Base-by-base conservation (phyloP, 2,888 invertebrate species). In the Galerucella pusilla region DNA sequence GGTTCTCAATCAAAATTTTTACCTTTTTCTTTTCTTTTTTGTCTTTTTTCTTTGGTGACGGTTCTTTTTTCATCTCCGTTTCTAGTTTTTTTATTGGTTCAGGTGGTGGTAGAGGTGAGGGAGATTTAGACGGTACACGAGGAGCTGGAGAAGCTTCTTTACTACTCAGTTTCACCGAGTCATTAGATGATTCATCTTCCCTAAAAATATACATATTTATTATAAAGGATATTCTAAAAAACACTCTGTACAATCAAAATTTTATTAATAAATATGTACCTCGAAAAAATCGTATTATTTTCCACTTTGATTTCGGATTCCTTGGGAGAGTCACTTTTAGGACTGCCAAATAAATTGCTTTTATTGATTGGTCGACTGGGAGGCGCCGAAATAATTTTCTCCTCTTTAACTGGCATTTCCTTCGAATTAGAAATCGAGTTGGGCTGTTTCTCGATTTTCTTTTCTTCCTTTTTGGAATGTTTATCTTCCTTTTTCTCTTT, bases 401-500 rank as follows among this genome's bases (percentile, higher is more conserved):
- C 75, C 45, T 79, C 78, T 20, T 71, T 78, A 12, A 45, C n/a
- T 6, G n/a, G 16, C 11, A 73, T 63, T 54, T 80, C 79, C 57
- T 79, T 79, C 1, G 61, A 16, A 57, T 52, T 73, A 0, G 67
- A 49, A 7, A 68, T 70, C 12, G 74, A 57, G 64, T 35, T 71
- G 14, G 77, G 61, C 12, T 60, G 74, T 72, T 80, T 80, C 16
- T 82, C 81, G 14, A 72, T 65, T 73, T 74, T 79, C 73, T 83
- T 83, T 16, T 83, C 81, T 46, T 68, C 79, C 78, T 82, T 85
- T 14, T 72, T 72, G 71, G 82, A 82, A 80, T 89, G 89, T 89
- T 85, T 90, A 79, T 91, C 91, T 85, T 91, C 91, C 83, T 90
- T 90, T 77, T 90, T 90, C 78, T 91, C 91, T 78, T 86, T 88